Evolutionary conservation across 1,140 invertebrate genomes (phyloP).

Genomic region (Trypoxylus dichotomus): DNA sequence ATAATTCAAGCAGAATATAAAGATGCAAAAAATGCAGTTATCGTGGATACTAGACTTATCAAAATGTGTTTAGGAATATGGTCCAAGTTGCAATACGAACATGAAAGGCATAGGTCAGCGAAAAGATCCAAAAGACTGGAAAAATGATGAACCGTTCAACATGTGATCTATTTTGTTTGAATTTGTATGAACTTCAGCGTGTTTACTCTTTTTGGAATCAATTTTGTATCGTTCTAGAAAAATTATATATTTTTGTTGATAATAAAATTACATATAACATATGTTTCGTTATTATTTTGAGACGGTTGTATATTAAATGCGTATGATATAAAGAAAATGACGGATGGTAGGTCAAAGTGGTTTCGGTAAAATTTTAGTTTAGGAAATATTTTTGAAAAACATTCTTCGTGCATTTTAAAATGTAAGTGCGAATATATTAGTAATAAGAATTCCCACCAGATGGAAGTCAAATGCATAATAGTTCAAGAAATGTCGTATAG

Average conservation of each 20-base stretch:
- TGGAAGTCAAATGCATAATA: too few relatives aligned
- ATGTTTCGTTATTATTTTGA: neutral
- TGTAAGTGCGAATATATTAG: too few relatives aligned
- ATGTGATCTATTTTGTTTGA: neutral
- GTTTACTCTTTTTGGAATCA: neutral
- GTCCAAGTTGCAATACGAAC: slow-evolving; percentile 72
- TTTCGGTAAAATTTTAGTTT: too few relatives aligned
- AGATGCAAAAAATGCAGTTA: slow-evolving; percentile 56
- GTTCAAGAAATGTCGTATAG: too few relatives aligned
- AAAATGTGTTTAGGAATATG: slow-evolving; percentile 86
- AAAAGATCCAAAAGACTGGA: slow-evolving; percentile 9
- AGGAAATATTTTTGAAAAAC: too few relatives aligned
- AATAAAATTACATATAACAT: neutral
- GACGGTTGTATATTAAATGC: too few relatives aligned
- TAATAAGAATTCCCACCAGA: too few relatives aligned
- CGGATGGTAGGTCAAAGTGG: too few relatives aligned
- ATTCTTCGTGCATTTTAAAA: too few relatives aligned
- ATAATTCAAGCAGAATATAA: slow-evolving; percentile 69
- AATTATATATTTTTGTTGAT: neutral
- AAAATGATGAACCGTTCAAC: neutral
- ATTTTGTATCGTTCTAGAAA: neutral
- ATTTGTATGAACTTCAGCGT: too few relatives aligned
- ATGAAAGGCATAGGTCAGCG: slow-evolving; percentile 31
- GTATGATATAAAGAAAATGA: too few relatives aligned
- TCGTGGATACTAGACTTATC: slow-evolving; percentile 63